Conservation (phyloP, 1,140 invertebrate species). For the Aphaenogaster floridana region DNA sequence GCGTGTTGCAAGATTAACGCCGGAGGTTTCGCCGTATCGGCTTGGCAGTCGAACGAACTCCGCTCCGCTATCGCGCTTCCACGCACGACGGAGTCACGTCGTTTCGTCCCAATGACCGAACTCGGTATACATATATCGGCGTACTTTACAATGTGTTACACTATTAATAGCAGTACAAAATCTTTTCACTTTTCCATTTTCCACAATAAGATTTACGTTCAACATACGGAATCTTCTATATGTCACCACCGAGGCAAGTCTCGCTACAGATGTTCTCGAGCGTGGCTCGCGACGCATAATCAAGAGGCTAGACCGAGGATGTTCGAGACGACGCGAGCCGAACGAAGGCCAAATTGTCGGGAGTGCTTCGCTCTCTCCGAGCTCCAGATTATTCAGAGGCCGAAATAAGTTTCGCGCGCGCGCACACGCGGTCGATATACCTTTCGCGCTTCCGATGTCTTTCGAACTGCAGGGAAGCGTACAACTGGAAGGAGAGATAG, state of each 20-base stretch:
- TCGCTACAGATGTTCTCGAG: background rate
- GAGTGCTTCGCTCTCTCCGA: background rate
- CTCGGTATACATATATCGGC: background rate
- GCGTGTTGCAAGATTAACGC: constrained; percentile 46
- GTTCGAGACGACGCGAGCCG: background rate
- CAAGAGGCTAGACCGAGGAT: background rate
- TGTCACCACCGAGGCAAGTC: background rate
- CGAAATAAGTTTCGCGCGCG: constrained; percentile 42
- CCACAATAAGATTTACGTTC: background rate
- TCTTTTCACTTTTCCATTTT: background rate
- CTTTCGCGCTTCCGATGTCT: constrained; percentile 60
- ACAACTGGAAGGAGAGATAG: constrained; percentile 63
- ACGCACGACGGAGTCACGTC: background rate
- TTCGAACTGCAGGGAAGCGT: constrained; percentile 57
- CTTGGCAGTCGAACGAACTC: constrained; percentile 7
- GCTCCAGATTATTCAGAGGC: constrained; percentile 15
- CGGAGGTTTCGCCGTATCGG: background rate
- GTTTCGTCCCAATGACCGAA: background rate
- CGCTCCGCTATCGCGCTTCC: background rate
- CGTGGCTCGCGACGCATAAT: background rate
- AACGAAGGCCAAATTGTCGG: constrained; percentile 18
- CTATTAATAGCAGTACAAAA: background rate
- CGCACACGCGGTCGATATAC: constrained; percentile 48
- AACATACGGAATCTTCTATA: background rate
- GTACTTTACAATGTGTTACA: background rate